Percentiles rank a stretch among this genome's conserved stretches.
Conservation (phyloP, 2,888 invertebrate genomes). For the Drosophila atripex region DNA sequence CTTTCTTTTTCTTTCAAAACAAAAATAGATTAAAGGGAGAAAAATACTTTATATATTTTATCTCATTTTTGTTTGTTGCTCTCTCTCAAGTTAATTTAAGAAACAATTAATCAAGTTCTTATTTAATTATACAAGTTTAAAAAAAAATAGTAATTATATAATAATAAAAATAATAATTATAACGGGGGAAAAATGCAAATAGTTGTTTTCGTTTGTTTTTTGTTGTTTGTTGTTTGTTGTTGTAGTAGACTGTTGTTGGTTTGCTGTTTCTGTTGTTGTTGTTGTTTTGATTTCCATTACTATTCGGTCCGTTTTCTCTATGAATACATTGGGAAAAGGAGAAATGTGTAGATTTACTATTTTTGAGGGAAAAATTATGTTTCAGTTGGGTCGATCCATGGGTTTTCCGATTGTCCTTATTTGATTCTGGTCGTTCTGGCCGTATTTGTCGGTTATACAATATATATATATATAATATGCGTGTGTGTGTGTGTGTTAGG, state of each 20-base stretch:
- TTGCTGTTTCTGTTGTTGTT: slow-evolving; percentile 32
- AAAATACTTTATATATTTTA: slow-evolving; percentile 66
- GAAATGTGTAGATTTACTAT: slow-evolving; percentile 19
- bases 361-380: not conserved
- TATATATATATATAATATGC: slow-evolving; percentile 9
- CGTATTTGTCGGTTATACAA: slow-evolving; percentile 12
- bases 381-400: slow-evolving; percentile 1
- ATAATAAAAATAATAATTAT: slow-evolving; percentile 74
- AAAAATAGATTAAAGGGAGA: slow-evolving; percentile 63
- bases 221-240: not conserved
- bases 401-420: slow-evolving; percentile 15
- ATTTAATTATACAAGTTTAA: slow-evolving; percentile 76
- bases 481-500: not conserved
- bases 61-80: slow-evolving; percentile 54
- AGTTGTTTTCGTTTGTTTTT: slow-evolving; percentile 36
- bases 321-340: slow-evolving; percentile 42
- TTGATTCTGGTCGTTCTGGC: slow-evolving; percentile 9
- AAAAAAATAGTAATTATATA: slow-evolving; percentile 76
- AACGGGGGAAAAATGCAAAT: slow-evolving; percentile 74
- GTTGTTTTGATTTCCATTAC: slow-evolving; percentile 30
- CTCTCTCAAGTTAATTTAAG: slow-evolving; percentile 67
- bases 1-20: slow-evolving; percentile 59
- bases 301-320: slow-evolving; percentile 44
- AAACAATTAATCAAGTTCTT: slow-evolving; percentile 73
- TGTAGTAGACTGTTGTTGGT: slow-evolving; percentile 26